Evolutionary conservation across 2,113 vertebrate genomes (phyloP).

Genomic region (Serilophus lunatus): DNA sequence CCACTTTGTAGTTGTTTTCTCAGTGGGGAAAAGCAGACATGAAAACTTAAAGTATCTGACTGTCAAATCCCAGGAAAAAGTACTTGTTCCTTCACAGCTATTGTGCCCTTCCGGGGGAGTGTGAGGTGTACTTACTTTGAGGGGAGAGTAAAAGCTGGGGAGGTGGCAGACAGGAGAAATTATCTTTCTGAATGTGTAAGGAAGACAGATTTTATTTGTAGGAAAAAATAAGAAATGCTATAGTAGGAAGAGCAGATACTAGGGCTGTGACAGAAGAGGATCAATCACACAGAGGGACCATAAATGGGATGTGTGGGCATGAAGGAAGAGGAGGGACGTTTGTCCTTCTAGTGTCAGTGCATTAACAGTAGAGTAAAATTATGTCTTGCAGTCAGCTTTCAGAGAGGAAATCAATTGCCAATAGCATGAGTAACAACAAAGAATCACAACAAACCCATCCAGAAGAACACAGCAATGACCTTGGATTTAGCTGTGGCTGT

Average conservation of each 20-base stretch:
- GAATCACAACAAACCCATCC: not conserved
- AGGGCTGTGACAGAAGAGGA: not conserved
- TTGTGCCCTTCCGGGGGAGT: conserved; percentile 37
- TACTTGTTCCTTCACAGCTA: not conserved
- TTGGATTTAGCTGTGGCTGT: not conserved
- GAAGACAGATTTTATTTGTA: not conserved
- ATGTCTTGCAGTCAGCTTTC: not conserved
- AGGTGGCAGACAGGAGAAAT: conserved; percentile 1
- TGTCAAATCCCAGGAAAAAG: not conserved
- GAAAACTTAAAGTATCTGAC: not conserved
- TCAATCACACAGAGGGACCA: not conserved
- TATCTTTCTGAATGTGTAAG: not conserved
- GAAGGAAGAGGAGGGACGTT: not conserved
- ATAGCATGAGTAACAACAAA: not conserved
- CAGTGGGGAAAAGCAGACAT: not conserved
- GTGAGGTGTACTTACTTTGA: not conserved
- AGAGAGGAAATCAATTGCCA: not conserved
- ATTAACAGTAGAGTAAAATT: not conserved
- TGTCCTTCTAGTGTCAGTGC: not conserved
- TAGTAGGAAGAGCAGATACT: not conserved
- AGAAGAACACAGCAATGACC: not conserved
- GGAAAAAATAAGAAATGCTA: not conserved
- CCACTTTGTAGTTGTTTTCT: not conserved
- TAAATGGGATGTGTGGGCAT: not conserved
- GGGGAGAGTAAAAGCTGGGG: not conserved